Conservation (phyloP, 2,113 vertebrate species). For the Microcebus tavaratra region DNA sequence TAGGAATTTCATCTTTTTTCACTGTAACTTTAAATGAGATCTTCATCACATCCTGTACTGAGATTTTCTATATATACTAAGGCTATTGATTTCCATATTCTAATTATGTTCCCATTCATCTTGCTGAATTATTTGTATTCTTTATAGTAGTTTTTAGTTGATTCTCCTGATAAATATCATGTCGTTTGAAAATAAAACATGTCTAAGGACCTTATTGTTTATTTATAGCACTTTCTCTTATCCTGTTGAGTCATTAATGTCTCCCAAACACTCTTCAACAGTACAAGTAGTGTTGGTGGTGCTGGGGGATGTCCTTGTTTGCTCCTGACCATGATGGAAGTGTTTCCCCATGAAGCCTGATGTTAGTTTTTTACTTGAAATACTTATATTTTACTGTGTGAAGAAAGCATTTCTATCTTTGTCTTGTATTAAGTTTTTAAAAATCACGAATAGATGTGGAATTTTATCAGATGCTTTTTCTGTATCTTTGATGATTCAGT, state of each 20-base stretch:
- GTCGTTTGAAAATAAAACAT: background rate
- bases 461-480: background rate
- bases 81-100: background rate
- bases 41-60: background rate
- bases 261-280: background rate
- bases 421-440: background rate
- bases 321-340: background rate
- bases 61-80: background rate
- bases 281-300: background rate
- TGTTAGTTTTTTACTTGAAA: background rate
- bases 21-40: background rate
- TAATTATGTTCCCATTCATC: background rate
- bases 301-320: background rate
- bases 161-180: background rate
- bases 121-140: background rate
- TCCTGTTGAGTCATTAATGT: background rate
- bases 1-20: background rate
- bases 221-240: background rate
- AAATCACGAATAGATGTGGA: background rate
- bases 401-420: background rate
- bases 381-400: background rate
- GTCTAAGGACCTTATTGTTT: background rate
- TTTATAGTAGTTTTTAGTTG: background rate
- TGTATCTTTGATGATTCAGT: background rate
- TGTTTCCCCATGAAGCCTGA: background rate